Evolutionary conservation across 2,888 invertebrate genomes (phyloP), one percentile per base, ranked within the genome.

Genomic region (Lepeophtheirus nordmannii): DNA sequence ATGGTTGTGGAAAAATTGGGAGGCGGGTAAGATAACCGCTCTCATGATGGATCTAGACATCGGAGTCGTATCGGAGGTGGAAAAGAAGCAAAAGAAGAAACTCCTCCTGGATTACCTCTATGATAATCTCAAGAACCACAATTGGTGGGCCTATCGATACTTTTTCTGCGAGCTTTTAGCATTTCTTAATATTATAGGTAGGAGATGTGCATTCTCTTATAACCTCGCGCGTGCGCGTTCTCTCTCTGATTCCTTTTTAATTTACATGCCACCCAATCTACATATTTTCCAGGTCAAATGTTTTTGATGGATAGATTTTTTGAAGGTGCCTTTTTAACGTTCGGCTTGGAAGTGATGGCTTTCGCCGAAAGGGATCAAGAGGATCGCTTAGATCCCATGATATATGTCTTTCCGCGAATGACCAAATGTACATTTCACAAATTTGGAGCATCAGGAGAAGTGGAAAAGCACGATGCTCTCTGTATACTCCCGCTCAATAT

Each of bases 1-100:
- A 72, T 92, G 91, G 91, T 81, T 92, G 73, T 92, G 92, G 92
- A 91, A 92, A 80, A 88, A 89, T 70, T 92, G 91, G 91, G 92
- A 92, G 79, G 91, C 91, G 60, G 92, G 92, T 70, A 92, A 92
- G 80, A 90, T 92, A 74, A 87, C 90, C 75, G 90, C 91, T 46
- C 83, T 92, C 70, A 91, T 91, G 87, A 90, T 92, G 90, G 92
- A 92, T 79, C 82, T 92, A 75, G 90, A 92, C 78, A 86, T 92
- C 71, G 91, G 89, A 64, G 86, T 92, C 72, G 89, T 89, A 80
- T 87, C 89, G 69, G 90, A 91, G 79, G 86, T 89, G 72, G 90
- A 90, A 80, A 90, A 90, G 80, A 89, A 89, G 78, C 89, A 89
- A 76, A 91, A 91, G 81, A 91, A 91, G 82, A 89, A 90, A 77